These are phyloP conservation scores for Hirtodrosophila alboralis DNA, from an alignment of 2,888 invertebrate genomes.

Conservation along the genomic window DNA sequence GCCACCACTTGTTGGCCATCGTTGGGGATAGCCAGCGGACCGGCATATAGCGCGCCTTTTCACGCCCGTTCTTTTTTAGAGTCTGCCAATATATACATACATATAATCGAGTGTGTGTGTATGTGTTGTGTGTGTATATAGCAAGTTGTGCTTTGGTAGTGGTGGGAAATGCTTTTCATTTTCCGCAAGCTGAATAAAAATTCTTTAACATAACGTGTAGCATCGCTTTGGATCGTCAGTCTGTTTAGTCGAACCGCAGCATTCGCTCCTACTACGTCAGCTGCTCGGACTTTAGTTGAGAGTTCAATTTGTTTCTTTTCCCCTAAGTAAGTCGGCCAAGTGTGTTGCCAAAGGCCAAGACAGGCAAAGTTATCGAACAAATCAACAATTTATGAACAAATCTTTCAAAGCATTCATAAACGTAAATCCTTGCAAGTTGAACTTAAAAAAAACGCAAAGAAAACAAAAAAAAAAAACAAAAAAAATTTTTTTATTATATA, in stretches of 20 bases:
- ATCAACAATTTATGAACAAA: conserved; percentile 19
- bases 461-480: conserved; percentile 9
- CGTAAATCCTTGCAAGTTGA: conserved; percentile 51
- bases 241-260: conserved; percentile 85
- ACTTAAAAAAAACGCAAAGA: conserved; percentile 22
- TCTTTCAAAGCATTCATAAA: conserved; percentile 11
- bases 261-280: conserved; percentile 85
- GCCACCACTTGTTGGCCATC: conserved; percentile 42
- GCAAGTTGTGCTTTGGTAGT: conserved; percentile 35
- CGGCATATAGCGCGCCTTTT: conserved; percentile 59
- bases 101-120: conserved; percentile 10
- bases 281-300: conserved; percentile 85
- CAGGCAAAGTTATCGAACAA: conserved; percentile 33
- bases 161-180: conserved; percentile 77
- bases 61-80: conserved; percentile 37
- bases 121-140: conserved; percentile 10
- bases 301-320: conserved; percentile 84
- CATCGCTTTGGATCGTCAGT: conserved; percentile 84
- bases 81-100: conserved; percentile 23
- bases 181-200: conserved; percentile 79
- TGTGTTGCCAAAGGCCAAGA: conserved; percentile 31
- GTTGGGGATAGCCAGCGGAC: conserved; percentile 38
- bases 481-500: conserved; percentile 48
- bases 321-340: conserved; percentile 84
- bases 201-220: conserved; percentile 84